phyloP scores from a whole-genome alignment of 2,888 invertebrate genomes.

The Drosophila paracracens region DNA sequence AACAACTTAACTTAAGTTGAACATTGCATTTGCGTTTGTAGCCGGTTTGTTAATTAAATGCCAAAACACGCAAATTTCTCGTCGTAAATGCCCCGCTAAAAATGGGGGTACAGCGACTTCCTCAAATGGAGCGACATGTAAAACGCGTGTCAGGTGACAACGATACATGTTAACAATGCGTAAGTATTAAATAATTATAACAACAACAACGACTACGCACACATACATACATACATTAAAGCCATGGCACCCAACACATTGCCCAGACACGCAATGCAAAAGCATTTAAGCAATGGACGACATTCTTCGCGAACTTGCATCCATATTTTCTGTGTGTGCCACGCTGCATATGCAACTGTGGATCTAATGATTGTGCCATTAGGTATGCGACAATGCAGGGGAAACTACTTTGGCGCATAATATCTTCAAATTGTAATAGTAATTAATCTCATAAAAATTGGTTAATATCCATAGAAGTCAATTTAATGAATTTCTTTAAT shows the following conservation, averaged over 20 bases:
- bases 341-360: constrained; percentile 6
- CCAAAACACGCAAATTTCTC: constrained; percentile 70
- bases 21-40: constrained; percentile 57
- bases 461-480: not conserved
- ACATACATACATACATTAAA: constrained; percentile 8
- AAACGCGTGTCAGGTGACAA: constrained; percentile 72
- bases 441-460: not conserved
- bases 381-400: not conserved
- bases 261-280: constrained; percentile 54
- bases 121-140: constrained; percentile 72
- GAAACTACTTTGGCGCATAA: not conserved
- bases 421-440: not conserved
- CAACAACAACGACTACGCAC: constrained; percentile 12
- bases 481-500: not conserved
- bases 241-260: constrained; percentile 34
- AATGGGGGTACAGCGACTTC: constrained; percentile 58
- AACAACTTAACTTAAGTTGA: constrained; percentile 64
- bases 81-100: constrained; percentile 50
- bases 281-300: constrained; percentile 49
- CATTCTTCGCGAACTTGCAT: constrained; percentile 59
- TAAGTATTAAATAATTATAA: constrained; percentile 75
- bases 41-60: constrained; percentile 67
- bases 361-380: constrained; percentile 13
- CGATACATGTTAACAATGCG: constrained; percentile 75
- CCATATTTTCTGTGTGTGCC: constrained; percentile 14